Evolutionary conservation across 2,888 invertebrate species (phyloP).

Genomic region (Erebia ligea): DNA sequence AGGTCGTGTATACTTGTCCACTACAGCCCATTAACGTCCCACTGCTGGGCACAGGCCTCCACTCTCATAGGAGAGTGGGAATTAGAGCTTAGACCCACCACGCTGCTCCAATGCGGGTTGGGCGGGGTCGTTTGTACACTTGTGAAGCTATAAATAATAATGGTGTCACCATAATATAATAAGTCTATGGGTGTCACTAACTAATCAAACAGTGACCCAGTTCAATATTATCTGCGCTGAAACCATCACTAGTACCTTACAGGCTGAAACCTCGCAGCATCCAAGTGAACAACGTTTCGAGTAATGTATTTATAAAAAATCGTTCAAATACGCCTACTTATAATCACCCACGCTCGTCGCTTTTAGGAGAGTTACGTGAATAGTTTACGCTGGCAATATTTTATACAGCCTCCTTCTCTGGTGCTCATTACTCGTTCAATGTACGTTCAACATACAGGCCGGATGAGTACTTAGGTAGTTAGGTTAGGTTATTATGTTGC

Average conservation of each 20-base stretch:
- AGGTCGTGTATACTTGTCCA: too few relatives aligned
- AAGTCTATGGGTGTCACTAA: too few relatives aligned
- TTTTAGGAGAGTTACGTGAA: background rate
- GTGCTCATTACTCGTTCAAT: constrained; percentile 10
- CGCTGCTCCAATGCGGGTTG: too few relatives aligned
- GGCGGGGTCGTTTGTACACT: too few relatives aligned
- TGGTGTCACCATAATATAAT: too few relatives aligned
- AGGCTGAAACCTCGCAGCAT: too few relatives aligned
- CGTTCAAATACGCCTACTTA: constrained; percentile 4
- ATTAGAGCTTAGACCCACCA: too few relatives aligned
- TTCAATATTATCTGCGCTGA: background rate
- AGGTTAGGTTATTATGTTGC: background rate
- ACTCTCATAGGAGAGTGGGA: too few relatives aligned
- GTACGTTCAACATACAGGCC: constrained; percentile 9
- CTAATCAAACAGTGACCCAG: too few relatives aligned
- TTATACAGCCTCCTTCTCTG: constrained; percentile 4
- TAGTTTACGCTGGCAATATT: constrained; percentile 16
- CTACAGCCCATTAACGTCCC: too few relatives aligned
- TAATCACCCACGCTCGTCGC: background rate
- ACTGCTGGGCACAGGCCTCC: too few relatives aligned
- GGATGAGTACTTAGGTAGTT: background rate
- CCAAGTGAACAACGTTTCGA: background rate
- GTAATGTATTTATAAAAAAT: constrained; percentile 1
- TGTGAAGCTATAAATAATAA: too few relatives aligned
- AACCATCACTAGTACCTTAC: background rate